Evolutionary conservation across 2,888 invertebrate genomes (phyloP).

Genomic region (Cataglyphis livida): DNA sequence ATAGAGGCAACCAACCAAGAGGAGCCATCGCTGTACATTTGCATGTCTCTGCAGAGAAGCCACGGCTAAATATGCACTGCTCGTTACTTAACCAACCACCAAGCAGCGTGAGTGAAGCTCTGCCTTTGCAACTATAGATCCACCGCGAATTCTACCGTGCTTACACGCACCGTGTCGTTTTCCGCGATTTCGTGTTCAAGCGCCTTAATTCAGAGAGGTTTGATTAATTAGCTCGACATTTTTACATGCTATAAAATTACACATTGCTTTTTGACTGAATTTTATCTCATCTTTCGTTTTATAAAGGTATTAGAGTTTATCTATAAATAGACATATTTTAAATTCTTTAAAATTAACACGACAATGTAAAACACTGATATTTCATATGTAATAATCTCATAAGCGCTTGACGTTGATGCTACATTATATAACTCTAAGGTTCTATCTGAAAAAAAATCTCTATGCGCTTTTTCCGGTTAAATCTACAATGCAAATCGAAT

Average conservation of each 20-base stretch:
- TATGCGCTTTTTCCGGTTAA: slow-evolving; percentile 75
- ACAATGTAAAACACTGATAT: not conserved
- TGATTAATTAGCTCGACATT: slow-evolving; percentile 68
- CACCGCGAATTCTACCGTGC: slow-evolving; percentile 58
- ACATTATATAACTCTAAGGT: slow-evolving; percentile 74
- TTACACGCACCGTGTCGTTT: slow-evolving; percentile 62
- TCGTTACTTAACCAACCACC: slow-evolving; percentile 76
- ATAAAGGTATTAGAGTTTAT: not conserved
- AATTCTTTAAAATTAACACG: not conserved
- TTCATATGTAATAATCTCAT: not conserved
- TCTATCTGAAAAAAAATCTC: slow-evolving; percentile 73
- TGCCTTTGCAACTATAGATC: slow-evolving; percentile 56
- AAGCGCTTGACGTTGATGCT: slow-evolving; percentile 45
- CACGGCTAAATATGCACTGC: slow-evolving; percentile 75
- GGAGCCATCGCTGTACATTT: slow-evolving; percentile 71
- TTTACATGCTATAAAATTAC: slow-evolving; percentile 60
- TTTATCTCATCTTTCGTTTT: not conserved
- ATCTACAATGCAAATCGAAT: slow-evolving; percentile 81
- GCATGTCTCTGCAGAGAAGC: slow-evolving; percentile 73
- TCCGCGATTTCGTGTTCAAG: slow-evolving; percentile 66
- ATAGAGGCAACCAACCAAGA: slow-evolving; percentile 64
- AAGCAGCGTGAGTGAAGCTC: slow-evolving; percentile 66
- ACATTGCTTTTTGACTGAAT: slow-evolving; percentile 44
- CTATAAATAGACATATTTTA: not conserved
- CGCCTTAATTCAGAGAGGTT: slow-evolving; percentile 67